Conservation (phyloP, 2,113 vertebrate species). For the Alectura lathami region DNA sequence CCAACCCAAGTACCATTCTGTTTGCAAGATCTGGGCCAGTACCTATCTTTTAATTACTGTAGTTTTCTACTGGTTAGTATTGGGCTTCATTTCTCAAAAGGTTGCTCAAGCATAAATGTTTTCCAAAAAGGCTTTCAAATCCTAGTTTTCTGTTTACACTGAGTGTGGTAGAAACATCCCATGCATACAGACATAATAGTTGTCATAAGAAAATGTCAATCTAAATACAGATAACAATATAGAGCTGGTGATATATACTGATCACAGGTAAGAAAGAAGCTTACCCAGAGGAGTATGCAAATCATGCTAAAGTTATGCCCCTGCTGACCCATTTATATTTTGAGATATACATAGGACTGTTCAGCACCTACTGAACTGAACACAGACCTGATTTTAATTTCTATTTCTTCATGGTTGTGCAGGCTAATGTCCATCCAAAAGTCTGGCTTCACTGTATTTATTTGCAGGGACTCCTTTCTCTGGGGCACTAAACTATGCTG, state of each 20-base stretch:
- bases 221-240: background rate
- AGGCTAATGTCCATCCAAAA: background rate
- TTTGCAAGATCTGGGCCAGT: background rate
- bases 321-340: background rate
- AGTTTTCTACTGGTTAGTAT: background rate
- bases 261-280: background rate
- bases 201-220: background rate
- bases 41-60: background rate
- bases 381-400: background rate
- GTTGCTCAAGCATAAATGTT: background rate
- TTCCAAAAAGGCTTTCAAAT: background rate
- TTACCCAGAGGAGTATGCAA: background rate
- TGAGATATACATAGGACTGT: background rate
- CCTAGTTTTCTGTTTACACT: background rate
- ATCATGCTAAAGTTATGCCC: background rate
- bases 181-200: background rate
- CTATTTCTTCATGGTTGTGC: background rate
- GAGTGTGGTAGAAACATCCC: background rate
- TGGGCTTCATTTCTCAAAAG: background rate
- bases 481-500: background rate
- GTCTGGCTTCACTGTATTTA: background rate
- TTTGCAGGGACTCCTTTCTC: background rate
- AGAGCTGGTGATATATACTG: background rate
- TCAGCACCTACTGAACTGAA: background rate
- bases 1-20: too few relatives aligned